A percentile compares a stretch with the other conserved stretches of the same genome.
Conservation (phyloP, 2,113 vertebrate genomes). For the Toxotes jaculatrix region DNA sequence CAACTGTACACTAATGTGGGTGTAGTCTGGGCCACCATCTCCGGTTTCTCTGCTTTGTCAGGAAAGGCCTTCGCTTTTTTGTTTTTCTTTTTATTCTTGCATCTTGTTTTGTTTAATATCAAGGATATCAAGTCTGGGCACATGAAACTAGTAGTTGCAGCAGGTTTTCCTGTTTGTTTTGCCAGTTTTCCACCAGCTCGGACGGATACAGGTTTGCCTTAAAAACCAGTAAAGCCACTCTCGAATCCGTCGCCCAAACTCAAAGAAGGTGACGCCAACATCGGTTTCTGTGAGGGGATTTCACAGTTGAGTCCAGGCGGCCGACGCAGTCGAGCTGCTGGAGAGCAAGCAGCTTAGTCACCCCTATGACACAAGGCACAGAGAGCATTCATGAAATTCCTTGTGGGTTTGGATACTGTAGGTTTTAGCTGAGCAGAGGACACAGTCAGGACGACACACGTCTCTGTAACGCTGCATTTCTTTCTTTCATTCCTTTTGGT, state of each 20-base stretch:
- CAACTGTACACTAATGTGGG: constrained; percentile 67
- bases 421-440: constrained; percentile 32
- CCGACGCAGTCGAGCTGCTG: constrained; percentile 30
- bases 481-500: background rate
- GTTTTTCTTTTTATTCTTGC: constrained; percentile 5
- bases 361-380: constrained; percentile 43
- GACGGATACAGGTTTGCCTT: background rate
- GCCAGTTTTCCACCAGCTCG: background rate
- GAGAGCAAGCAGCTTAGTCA: constrained; percentile 55
- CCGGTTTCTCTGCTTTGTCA: constrained; percentile 70
- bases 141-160: background rate
- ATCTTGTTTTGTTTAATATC: constrained; percentile 31
- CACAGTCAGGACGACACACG: background rate
- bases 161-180: background rate
- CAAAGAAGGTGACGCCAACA: background rate
- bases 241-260: constrained; percentile 29
- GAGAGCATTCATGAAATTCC: constrained; percentile 57
- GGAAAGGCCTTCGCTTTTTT: constrained; percentile 23
- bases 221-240: background rate
- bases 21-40: constrained; percentile 50
- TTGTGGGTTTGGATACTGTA: constrained; percentile 36
- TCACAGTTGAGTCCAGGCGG: constrained; percentile 47
- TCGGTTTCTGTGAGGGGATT: constrained; percentile 39
- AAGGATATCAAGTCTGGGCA: constrained; percentile 4
- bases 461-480: background rate